Conservation (phyloP, 2,113 vertebrate genomes). For the Apodemus speciosus region DNA sequence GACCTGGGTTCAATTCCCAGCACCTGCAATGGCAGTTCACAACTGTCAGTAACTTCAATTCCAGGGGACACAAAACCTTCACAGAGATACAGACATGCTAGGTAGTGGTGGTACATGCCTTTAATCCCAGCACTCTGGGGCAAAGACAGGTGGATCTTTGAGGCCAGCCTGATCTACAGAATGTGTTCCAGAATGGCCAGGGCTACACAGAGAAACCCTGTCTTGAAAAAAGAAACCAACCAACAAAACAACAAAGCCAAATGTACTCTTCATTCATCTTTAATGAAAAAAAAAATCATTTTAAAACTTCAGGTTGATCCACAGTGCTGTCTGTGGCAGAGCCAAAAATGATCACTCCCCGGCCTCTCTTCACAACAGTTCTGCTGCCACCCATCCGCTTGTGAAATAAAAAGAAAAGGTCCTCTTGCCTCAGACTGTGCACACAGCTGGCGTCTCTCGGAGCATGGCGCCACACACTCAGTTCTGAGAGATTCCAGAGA, state of each 20-base stretch:
- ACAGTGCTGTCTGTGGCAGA: neutral
- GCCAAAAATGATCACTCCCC: neutral
- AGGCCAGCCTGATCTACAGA: neutral
- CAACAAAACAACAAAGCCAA: neutral
- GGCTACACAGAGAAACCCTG: neutral
- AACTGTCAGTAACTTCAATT: neutral
- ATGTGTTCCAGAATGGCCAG: neutral
- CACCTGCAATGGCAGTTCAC: neutral
- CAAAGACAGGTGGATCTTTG: too few species aligned
- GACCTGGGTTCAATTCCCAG: neutral
- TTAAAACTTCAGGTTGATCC: neutral
- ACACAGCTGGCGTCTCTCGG: neutral
- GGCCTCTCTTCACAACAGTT: neutral
- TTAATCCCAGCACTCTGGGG: neutral
- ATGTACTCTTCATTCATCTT: neutral
- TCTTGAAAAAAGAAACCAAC: neutral
- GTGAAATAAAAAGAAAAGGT: slow-evolving; percentile 37
- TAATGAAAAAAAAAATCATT: neutral
- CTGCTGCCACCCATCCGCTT: neutral
- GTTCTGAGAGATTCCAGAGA: neutral
- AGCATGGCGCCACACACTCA: neutral
- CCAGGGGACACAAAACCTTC: neutral
- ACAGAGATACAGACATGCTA: neutral
- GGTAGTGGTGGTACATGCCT: neutral
- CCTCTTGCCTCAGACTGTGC: neutral